Conservation (phyloP, 2,888 invertebrate genomes). For the Acanthosepion pharaonis region DNA sequence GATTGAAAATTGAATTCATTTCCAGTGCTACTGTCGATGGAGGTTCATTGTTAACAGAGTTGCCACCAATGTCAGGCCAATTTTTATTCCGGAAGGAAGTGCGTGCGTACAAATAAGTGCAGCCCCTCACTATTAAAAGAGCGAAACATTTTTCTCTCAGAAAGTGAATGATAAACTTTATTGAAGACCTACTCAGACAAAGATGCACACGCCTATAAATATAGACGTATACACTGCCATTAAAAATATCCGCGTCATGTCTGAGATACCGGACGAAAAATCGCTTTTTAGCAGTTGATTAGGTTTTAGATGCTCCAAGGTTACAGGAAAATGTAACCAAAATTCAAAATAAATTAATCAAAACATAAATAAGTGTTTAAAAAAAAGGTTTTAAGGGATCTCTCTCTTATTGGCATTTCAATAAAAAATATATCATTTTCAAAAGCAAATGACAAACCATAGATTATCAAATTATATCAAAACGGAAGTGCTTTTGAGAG, state of each 20-base stretch:
- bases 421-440: too few species aligned
- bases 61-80: background rate
- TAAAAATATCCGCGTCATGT: background rate
- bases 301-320: background rate
- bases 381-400: background rate
- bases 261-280: too few species aligned
- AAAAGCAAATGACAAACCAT: too few species aligned
- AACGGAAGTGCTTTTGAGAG: too few species aligned
- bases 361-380: background rate
- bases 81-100: background rate
- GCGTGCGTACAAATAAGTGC: background rate
- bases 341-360: background rate
- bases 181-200: background rate
- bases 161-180: background rate
- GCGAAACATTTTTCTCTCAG: background rate
- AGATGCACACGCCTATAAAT: background rate
- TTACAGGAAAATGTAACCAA: background rate
- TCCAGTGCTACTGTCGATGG: background rate
- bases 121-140: background rate
- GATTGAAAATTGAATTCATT: constrained; percentile 22
- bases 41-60: background rate
- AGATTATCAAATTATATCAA: too few species aligned
- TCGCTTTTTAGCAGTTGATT: too few species aligned
- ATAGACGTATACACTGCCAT: background rate
- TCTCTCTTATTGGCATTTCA: too few species aligned